These are phyloP conservation scores for Amiota communis DNA, from an alignment of 2,888 invertebrate genomes.

Conservation along the genomic window DNA sequence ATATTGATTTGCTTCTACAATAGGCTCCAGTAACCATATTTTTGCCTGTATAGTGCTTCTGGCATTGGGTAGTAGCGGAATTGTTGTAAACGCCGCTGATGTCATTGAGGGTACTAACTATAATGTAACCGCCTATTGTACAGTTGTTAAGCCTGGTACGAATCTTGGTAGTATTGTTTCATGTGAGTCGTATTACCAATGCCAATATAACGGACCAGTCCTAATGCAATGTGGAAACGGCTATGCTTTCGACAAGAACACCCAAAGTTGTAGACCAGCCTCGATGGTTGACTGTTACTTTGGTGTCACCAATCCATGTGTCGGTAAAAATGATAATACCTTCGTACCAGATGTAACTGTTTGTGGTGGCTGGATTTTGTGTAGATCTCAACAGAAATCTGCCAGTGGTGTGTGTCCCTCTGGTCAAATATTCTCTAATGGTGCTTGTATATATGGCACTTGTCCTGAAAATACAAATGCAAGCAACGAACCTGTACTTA, in stretches of 20 bases:
- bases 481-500: background rate
- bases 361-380: constrained; percentile 49
- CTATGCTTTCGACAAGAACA: constrained; percentile 45
- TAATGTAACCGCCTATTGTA: constrained; percentile 44
- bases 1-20: background rate
- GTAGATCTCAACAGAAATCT: constrained; percentile 33
- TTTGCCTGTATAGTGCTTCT: constrained; percentile 37
- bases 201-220: constrained; percentile 32
- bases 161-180: constrained; percentile 44
- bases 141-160: constrained; percentile 40
- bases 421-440: constrained; percentile 39
- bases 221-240: constrained; percentile 15
- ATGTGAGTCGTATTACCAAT: constrained; percentile 48
- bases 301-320: constrained; percentile 41
- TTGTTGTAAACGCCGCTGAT: background rate
- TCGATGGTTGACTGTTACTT: constrained; percentile 39
- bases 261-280: constrained; percentile 41
- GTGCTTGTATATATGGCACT: constrained; percentile 42
- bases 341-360: constrained; percentile 40
- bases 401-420: constrained; percentile 40
- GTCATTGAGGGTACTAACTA: constrained; percentile 40
- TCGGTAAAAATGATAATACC: background rate
- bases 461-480: constrained; percentile 41
- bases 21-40: constrained; percentile 39
- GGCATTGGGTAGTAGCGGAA: constrained; percentile 8